Evolutionary conservation across 2,113 vertebrate genomes (phyloP).

Genomic region (Scolopax mira): DNA sequence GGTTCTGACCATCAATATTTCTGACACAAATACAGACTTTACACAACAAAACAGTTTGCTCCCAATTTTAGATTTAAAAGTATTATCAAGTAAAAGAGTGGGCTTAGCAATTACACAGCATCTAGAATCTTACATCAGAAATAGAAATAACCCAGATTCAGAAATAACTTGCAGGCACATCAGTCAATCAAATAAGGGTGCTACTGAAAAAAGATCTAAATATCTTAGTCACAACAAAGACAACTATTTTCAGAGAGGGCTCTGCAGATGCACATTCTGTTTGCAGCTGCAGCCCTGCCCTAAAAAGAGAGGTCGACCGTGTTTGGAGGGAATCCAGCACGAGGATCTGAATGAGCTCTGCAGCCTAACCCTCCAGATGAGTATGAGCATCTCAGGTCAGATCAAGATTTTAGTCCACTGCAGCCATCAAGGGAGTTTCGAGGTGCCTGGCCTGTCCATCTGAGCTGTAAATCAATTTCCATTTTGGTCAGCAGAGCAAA

Average conservation of each 20-base stretch:
- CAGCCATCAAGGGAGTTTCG: background rate
- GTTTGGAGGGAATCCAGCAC: background rate
- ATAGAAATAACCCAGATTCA: constrained; percentile 69
- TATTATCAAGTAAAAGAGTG: constrained; percentile 58
- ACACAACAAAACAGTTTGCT: constrained; percentile 28
- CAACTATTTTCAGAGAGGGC: constrained; percentile 65
- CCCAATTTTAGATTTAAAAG: constrained; percentile 36
- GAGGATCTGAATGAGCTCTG: background rate
- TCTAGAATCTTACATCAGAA: constrained; percentile 57
- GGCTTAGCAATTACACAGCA: constrained; percentile 33
- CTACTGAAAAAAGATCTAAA: constrained; percentile 60
- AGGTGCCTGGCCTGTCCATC: background rate
- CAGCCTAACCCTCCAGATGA: background rate
- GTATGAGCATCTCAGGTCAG: background rate
- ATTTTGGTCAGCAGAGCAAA: background rate
- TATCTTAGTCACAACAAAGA: constrained; percentile 74
- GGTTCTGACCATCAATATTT: constrained; percentile 54
- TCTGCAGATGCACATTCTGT: constrained; percentile 44
- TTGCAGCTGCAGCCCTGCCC: constrained; percentile 52
- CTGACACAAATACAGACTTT: constrained; percentile 34
- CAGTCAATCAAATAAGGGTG: constrained; percentile 68
- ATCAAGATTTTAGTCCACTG: background rate
- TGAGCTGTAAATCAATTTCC: background rate
- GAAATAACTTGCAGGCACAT: constrained; percentile 71
- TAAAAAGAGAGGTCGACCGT: background rate